Evolutionary conservation across 1,140 invertebrate species (phyloP).

Genomic region (Neodiprion virginianus): DNA sequence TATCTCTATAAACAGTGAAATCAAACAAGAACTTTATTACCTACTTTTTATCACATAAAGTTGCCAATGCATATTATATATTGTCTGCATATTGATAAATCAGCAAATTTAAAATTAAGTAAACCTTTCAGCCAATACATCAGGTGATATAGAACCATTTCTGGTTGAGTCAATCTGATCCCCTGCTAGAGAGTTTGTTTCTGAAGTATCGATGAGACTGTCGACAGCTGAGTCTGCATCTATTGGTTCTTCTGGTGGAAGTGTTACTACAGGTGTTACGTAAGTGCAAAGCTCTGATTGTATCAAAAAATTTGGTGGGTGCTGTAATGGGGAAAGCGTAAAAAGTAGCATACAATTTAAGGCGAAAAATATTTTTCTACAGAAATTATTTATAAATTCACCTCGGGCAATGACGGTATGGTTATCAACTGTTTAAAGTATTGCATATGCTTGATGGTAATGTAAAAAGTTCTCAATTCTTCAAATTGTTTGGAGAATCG

Average conservation of each 20-base stretch:
- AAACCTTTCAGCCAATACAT: constrained; percentile 64
- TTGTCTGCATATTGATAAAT: neutral
- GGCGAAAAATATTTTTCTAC: constrained; percentile 18
- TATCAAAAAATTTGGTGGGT: constrained; percentile 94
- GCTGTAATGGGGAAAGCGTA: constrained; percentile 61
- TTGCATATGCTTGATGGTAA: constrained; percentile 90
- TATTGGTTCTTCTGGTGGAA: constrained; percentile 75
- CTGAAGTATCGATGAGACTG: constrained; percentile 76
- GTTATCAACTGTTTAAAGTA: constrained; percentile 97
- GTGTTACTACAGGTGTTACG: constrained; percentile 90
- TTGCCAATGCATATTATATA: neutral
- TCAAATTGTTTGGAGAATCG: constrained; percentile 91
- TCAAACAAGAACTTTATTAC: constrained; percentile 1
- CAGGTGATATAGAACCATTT: constrained; percentile 68
- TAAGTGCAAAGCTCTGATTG: constrained; percentile 93
- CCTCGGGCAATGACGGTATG: constrained; percentile 90
- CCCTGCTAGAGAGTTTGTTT: constrained; percentile 64
- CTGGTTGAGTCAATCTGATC: constrained; percentile 61
- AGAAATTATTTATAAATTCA: constrained; percentile 50
- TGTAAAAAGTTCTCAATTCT: constrained; percentile 91
- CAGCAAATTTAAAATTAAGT: constrained; percentile 19
- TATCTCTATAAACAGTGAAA: constrained; percentile 67
- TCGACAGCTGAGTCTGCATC: constrained; percentile 68
- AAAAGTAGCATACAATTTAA: constrained; percentile 4
- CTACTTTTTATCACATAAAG: constrained; percentile 11